Percentiles rank a stretch among this genome's conserved stretches.
phyloP scores from a whole-genome alignment of 1,140 invertebrate species.

The Nylanderia fulva region DNA sequence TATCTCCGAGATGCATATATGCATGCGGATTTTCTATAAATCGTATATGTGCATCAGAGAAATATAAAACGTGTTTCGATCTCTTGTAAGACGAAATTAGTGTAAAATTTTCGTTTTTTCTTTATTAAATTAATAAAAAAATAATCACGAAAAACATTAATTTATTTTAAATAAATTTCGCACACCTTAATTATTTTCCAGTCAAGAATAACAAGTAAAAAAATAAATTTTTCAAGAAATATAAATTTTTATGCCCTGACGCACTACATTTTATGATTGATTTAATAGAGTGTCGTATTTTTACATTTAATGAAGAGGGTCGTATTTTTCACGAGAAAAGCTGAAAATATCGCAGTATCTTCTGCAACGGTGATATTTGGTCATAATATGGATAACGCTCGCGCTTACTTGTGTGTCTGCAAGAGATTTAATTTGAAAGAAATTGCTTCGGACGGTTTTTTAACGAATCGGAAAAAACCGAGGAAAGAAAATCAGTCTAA shows the following conservation, averaged over 20 bases:
- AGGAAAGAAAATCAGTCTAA: slow-evolving; percentile 56
- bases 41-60: slow-evolving; percentile 12
- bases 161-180: neutral
- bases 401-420: too few relatives aligned
- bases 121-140: neutral
- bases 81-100: slow-evolving; percentile 5
- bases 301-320: neutral
- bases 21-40: slow-evolving; percentile 28
- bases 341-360: neutral
- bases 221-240: neutral
- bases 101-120: neutral
- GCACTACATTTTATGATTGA: neutral
- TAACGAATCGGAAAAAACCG: slow-evolving; percentile 43
- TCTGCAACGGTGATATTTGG: neutral
- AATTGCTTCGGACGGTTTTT: slow-evolving; percentile 45
- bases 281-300: too few relatives aligned
- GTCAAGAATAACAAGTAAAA: neutral
- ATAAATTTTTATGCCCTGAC: neutral
- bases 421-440: slow-evolving; percentile 48
- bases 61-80: neutral
- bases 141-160: neutral
- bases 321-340: neutral
- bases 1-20: slow-evolving; percentile 26
- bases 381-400: neutral
- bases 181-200: neutral